Evolutionary conservation across 2,797 vertebrate genomes (phyloP).

Genomic region (Menidia menidia): DNA sequence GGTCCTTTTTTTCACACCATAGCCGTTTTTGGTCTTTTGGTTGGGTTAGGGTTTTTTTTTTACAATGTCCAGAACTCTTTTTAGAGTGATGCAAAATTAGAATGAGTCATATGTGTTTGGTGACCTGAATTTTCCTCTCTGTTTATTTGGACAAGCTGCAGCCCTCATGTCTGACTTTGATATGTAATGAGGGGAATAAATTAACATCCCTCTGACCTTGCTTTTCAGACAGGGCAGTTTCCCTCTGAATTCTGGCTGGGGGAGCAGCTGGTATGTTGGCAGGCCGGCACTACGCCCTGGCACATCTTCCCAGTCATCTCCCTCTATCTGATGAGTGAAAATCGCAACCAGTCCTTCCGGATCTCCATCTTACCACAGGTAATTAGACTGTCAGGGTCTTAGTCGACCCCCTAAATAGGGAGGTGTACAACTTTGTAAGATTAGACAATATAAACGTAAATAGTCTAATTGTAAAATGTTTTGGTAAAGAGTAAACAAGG

Average conservation of each 20-base stretch:
- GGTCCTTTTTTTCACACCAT: too few relatives aligned
- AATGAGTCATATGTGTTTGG: not conserved
- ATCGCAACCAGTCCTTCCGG: slow-evolving; percentile 96
- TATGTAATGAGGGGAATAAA: slow-evolving; percentile 9
- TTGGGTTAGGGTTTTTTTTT: too few relatives aligned
- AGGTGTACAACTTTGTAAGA: too few relatives aligned
- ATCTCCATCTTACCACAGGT: slow-evolving; percentile 99
- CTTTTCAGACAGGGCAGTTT: slow-evolving; percentile 93
- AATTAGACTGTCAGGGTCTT: slow-evolving; percentile 7
- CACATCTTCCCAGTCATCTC: slow-evolving; percentile 98
- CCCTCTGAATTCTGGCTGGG: slow-evolving; percentile 97
- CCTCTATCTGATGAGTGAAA: slow-evolving; percentile 97
- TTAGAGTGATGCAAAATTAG: too few relatives aligned
- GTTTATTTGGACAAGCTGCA: not conserved
- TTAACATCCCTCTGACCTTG: slow-evolving; percentile 2
- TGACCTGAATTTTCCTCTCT: not conserved
- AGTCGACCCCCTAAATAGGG: too few relatives aligned
- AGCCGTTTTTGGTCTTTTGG: too few relatives aligned
- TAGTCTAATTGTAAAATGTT: too few relatives aligned
- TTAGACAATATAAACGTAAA: not conserved
- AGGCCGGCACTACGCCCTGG: slow-evolving; percentile 96
- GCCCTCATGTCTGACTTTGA: not conserved
- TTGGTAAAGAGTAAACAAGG: too few relatives aligned
- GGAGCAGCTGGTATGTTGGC: slow-evolving; percentile 98
- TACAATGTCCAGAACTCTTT: too few relatives aligned